These are phyloP conservation scores for Blastobasis adustella DNA, from an alignment of 2,888 invertebrate genomes.

Conservation along the genomic window DNA sequence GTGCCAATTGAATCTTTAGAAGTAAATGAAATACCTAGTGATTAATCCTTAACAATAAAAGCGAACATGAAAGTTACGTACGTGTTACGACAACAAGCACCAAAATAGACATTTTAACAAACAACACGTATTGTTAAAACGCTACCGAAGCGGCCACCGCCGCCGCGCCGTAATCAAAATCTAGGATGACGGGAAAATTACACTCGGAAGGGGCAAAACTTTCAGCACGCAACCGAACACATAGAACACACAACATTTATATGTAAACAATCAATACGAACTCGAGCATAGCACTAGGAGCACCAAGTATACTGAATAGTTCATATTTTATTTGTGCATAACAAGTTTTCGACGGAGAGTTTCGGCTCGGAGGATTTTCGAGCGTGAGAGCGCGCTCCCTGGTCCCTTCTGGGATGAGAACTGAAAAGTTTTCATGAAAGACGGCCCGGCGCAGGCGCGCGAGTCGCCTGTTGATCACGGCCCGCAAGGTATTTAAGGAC, in stretches of 20 bases:
- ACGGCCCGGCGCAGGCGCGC: constrained; percentile 34
- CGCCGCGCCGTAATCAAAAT: constrained; percentile 28
- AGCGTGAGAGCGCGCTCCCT: constrained; percentile 18
- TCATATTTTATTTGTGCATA: constrained; percentile 33
- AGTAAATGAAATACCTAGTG: no score
- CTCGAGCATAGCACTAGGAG: constrained; percentile 53
- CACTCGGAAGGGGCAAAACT: constrained; percentile 32
- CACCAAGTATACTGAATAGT: constrained; percentile 46
- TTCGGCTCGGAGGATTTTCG: no score
- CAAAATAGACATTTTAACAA: constrained; percentile 12
- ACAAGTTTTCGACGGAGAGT: constrained; percentile 4
- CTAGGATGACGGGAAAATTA: constrained; percentile 45
- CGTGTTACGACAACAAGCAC: constrained; percentile 13
- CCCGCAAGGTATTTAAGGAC: no score
- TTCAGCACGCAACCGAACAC: constrained; percentile 38
- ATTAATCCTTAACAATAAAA: no score
- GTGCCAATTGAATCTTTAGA: no score
- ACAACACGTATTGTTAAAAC: constrained; percentile 11
- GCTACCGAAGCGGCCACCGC: constrained; percentile 16
- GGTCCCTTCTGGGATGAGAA: constrained; percentile 20
- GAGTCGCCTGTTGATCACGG: constrained; percentile 29
- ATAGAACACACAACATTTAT: constrained; percentile 21
- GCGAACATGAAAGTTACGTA: constrained; percentile 1
- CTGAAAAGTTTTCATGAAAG: constrained; percentile 33
- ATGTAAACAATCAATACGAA: constrained; percentile 38